These are phyloP conservation scores for Phrynocephalus vlangalii DNA, from an alignment of 2,797 vertebrate genomes.

Conservation along the genomic window DNA sequence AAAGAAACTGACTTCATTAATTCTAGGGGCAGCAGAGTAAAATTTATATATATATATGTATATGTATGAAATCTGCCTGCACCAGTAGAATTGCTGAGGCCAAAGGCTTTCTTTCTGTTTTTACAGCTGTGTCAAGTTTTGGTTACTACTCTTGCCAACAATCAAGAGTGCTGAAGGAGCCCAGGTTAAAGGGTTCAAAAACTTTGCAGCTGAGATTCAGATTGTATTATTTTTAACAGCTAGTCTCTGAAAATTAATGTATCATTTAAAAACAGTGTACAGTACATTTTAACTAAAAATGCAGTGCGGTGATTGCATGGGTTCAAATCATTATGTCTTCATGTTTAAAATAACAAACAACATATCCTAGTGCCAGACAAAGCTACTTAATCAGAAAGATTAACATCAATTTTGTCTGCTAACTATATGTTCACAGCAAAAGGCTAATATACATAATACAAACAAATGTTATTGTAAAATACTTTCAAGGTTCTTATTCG, in stretches of 20 bases:
- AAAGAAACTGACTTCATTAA: constrained; percentile 84
- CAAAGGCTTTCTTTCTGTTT: constrained; percentile 82
- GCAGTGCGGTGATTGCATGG: constrained; percentile 41
- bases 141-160: constrained; percentile 80
- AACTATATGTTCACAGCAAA: constrained; percentile 41
- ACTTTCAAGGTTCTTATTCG: no score
- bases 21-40: constrained; percentile 79
- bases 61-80: constrained; percentile 79
- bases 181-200: constrained; percentile 80
- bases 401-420: constrained; percentile 61
- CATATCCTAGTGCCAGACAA: constrained; percentile 63
- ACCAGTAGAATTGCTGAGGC: constrained; percentile 81
- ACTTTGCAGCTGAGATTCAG: constrained; percentile 78
- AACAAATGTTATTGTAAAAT: no score
- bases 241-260: constrained; percentile 81
- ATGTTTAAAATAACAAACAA: constrained; percentile 59
- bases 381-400: constrained; percentile 68
- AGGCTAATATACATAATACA: no score
- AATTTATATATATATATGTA: constrained; percentile 74
- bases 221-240: constrained; percentile 82
- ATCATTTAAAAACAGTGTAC: constrained; percentile 67
- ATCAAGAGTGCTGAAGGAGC: constrained; percentile 80
- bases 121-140: constrained; percentile 87
- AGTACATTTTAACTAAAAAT: constrained; percentile 73
- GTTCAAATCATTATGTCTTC: constrained; percentile 65